A percentile compares a stretch with the other conserved stretches of the same genome.
These are phyloP conservation scores for Oscheius sp. DNA, from an alignment of 2,888 invertebrate species.

Conservation along the genomic window DNA sequence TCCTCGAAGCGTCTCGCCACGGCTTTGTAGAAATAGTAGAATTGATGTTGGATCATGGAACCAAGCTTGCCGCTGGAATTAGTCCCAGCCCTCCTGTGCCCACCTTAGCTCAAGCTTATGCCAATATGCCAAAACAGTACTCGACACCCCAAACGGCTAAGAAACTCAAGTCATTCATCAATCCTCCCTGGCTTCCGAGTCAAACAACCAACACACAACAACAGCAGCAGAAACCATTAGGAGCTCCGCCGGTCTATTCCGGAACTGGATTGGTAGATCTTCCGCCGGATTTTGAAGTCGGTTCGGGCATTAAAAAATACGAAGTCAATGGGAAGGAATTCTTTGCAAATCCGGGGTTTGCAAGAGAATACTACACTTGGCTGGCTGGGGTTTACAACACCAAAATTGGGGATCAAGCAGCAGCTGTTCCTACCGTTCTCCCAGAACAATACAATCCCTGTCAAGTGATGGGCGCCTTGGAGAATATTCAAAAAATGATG, in stretches of 20 bases:
- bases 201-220: too few species aligned
- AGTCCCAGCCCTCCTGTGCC: too few species aligned
- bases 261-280: too few species aligned
- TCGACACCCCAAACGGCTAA: too few species aligned
- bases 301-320: background rate
- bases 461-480: background rate
- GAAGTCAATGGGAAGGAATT: background rate
- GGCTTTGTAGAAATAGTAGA: constrained; percentile 95
- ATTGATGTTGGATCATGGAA: constrained; percentile 84
- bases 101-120: background rate
- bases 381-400: constrained; percentile 26
- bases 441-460: background rate
- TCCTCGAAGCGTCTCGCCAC: constrained; percentile 97
- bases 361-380: constrained; percentile 23
- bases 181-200: too few species aligned
- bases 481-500: constrained; percentile 13
- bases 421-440: background rate
- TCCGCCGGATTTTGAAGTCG: too few species aligned
- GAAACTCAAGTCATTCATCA: too few species aligned
- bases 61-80: too few species aligned
- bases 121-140: too few species aligned
- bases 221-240: too few species aligned
- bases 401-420: background rate
- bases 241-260: too few species aligned
- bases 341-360: constrained; percentile 5